Evolutionary conservation across 2,113 vertebrate genomes (phyloP), one percentile per base, ranked within the genome.

Genomic region (Peromyscus californicus): DNA sequence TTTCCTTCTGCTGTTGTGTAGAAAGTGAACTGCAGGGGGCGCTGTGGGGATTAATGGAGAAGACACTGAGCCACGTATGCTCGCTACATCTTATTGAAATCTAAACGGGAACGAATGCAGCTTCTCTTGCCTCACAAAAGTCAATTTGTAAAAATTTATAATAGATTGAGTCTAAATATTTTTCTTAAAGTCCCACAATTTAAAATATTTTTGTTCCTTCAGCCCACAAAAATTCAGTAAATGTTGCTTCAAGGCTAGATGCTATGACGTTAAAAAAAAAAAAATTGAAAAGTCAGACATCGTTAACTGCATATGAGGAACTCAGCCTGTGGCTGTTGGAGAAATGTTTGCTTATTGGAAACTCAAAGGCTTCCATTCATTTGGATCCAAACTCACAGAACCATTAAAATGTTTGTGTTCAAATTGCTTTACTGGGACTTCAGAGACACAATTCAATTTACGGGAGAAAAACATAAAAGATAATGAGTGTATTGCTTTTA

Each of bases 341-440:
- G 6, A 63, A 72, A 5, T 11, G 26, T 83, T 86, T 63, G 78
- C 89, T 96, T 80, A 67, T 36, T 65, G 54, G 61, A 57, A 96
- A 96, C 89, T 42, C 24, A 59, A 65, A 85, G 95, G n/a, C 3
- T 54, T 70, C 70, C 83, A 48, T 48, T 84, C 45, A 57, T 88
- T 91, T 91, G 82, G 51, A 89, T 85, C 70, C 59, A 78, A 86
- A 97, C 42, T 54, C 83, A 84, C 39, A 89, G 65, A 92, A 21
- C 33, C 86, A 87, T 93, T 92, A 93, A 93, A 87, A 75, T 75
- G 45, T 93, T 31, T 45, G 12, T 45, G 76, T 91, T 91, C 61
- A 45, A 86, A 96, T 39, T 94, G 85, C 93, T 91, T 93, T 96
- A 94, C 89, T 92, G 63, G 16, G 84, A 87, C 36, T 67, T 89